Percentiles rank a stretch among this genome's conserved stretches.
Evolutionary conservation across 2,888 invertebrate species (phyloP).

Genomic region (Cancer borealis): DNA sequence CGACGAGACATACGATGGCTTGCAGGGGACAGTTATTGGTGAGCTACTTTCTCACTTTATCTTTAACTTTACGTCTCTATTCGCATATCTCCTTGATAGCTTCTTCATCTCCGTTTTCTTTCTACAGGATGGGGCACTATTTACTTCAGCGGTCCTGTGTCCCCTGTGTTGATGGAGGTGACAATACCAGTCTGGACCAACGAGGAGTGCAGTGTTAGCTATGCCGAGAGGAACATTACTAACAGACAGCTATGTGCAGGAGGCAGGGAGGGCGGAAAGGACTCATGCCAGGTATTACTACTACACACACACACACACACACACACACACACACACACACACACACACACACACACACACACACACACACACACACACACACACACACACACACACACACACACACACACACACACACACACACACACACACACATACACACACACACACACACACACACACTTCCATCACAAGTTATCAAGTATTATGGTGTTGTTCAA

Average conservation of each 20-base stretch:
- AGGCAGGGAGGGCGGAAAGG: slow-evolving; percentile 86
- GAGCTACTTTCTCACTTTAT: slow-evolving; percentile 8
- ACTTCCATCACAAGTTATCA: too few relatives aligned
- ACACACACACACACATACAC: too few relatives aligned
- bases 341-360: too few relatives aligned
- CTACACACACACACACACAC: neutral
- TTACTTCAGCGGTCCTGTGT: slow-evolving; percentile 86
- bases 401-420: too few relatives aligned
- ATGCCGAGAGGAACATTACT: slow-evolving; percentile 68
- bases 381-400: too few relatives aligned
- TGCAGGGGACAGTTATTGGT: slow-evolving; percentile 77
- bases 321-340: slow-evolving; percentile 18
- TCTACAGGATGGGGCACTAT: slow-evolving; percentile 87
- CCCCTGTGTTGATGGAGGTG: slow-evolving; percentile 88
- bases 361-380: too few relatives aligned
- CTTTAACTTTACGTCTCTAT: neutral
- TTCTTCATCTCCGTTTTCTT: neutral
- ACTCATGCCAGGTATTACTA: slow-evolving; percentile 88
- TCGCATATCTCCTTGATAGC: neutral
- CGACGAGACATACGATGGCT: slow-evolving; percentile 80
- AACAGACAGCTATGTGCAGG: slow-evolving; percentile 88
- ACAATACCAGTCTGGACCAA: slow-evolving; percentile 89
- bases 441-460: too few relatives aligned
- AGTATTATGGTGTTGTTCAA: too few relatives aligned
- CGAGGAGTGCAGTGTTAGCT: slow-evolving; percentile 73